phyloP scores from a whole-genome alignment of 1,140 invertebrate genomes.

The Oreohelix idahoensis region DNA sequence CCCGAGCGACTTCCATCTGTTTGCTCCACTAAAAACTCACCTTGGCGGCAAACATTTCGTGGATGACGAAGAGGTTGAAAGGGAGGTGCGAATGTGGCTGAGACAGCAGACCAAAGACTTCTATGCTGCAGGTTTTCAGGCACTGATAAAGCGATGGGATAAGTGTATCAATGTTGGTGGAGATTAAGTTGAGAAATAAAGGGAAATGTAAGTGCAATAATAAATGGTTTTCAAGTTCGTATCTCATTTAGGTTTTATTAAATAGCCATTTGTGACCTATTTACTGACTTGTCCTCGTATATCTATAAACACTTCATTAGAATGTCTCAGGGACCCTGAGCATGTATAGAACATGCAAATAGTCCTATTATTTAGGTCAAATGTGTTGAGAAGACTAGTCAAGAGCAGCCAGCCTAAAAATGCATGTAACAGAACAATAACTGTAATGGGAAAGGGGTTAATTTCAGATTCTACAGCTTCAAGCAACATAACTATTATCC shows the following conservation, averaged over 20 bases:
- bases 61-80: neutral
- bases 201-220: neutral
- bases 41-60: neutral
- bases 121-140: neutral
- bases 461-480: no score
- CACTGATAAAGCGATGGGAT: neutral
- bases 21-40: neutral
- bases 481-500: no score
- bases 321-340: no score
- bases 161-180: conserved; percentile 2
- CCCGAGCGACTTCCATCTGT: neutral
- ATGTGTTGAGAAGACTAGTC: no score
- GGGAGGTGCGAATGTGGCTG: neutral
- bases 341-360: no score
- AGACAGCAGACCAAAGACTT: neutral
- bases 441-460: no score
- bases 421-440: no score
- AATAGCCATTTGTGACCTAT: neutral
- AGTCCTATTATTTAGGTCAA: no score
- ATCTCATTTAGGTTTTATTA: neutral
- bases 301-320: no score
- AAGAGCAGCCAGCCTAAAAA: no score
- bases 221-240: neutral
- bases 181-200: conserved; percentile 2
- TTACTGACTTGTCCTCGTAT: neutral